Evolutionary conservation across 2,888 invertebrate genomes (phyloP).

Genomic region (Chrysodeixis includens): DNA sequence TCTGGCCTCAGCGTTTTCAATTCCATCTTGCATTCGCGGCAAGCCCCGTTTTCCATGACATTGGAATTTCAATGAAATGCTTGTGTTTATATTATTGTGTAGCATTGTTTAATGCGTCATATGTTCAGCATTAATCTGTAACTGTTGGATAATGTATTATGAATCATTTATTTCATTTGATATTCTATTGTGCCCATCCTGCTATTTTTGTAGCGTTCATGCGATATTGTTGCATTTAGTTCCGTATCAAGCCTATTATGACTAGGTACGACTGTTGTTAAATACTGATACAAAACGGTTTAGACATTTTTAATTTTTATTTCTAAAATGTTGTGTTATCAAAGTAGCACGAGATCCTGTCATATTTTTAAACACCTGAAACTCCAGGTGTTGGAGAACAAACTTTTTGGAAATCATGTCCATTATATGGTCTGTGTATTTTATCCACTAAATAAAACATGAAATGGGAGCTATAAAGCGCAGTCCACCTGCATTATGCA

Average conservation of each 20-base stretch:
- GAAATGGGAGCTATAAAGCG: slow-evolving; percentile 36
- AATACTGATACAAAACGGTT: neutral
- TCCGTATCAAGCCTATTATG: neutral
- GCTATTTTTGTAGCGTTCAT: neutral
- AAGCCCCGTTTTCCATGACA: slow-evolving; percentile 42
- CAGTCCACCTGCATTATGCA: slow-evolving; percentile 65
- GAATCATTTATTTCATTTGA: neutral
- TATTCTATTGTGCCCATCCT: neutral
- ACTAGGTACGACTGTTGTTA: too few species aligned
- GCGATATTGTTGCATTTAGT: neutral
- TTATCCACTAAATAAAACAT: slow-evolving; percentile 48
- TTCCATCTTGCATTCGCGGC: slow-evolving; percentile 37
- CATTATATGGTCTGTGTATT: slow-evolving; percentile 39
- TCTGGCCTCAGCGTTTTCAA: slow-evolving; percentile 49
- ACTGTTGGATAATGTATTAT: neutral
- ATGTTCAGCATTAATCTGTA: neutral
- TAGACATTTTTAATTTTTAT: neutral
- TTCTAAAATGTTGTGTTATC: neutral
- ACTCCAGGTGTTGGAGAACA: slow-evolving; percentile 23
- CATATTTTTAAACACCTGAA: slow-evolving; percentile 15
- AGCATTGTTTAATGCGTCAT: slow-evolving; percentile 18
- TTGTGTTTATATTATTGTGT: slow-evolving; percentile 24
- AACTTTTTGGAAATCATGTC: slow-evolving; percentile 25
- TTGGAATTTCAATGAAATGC: slow-evolving; percentile 44
- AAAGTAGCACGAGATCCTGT: neutral